phyloP scores from a whole-genome alignment of 2,888 invertebrate genomes.

The Calameuta filiformis region DNA sequence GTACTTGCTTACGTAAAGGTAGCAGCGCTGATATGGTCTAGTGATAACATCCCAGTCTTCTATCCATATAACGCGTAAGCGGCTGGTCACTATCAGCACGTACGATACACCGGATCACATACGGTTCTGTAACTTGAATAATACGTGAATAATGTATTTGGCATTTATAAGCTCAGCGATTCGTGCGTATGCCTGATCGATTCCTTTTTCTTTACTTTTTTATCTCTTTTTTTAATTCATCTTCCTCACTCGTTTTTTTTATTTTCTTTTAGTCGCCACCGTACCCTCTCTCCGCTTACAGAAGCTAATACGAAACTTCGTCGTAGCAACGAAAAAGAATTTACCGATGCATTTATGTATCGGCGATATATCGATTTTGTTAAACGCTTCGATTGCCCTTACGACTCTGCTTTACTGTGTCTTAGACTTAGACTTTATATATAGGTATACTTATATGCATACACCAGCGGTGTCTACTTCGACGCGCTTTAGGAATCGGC shows the following conservation, averaged over 20 bases:
- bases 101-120: conserved; percentile 19
- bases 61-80: conserved; percentile 28
- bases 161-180: conserved; percentile 38
- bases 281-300: neutral
- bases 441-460: neutral
- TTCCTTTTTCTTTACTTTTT: neutral
- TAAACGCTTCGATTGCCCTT: neutral
- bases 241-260: neutral
- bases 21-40: conserved; percentile 25
- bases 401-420: neutral
- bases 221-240: neutral
- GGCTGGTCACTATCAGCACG: conserved; percentile 33
- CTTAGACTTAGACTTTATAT: neutral
- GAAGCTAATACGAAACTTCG: neutral
- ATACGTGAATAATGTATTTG: conserved; percentile 57
- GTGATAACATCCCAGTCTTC: conserved; percentile 26
- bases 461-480: neutral
- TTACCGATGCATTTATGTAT: conserved; percentile 61
- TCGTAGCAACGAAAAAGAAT: neutral
- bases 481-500: conserved; percentile 9
- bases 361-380: conserved; percentile 26
- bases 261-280: neutral
- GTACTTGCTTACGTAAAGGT: conserved; percentile 50
- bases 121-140: conserved; percentile 40
- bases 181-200: neutral